Conservation (phyloP, 2,888 invertebrate species). For the Sinotaia quadrata region DNA sequence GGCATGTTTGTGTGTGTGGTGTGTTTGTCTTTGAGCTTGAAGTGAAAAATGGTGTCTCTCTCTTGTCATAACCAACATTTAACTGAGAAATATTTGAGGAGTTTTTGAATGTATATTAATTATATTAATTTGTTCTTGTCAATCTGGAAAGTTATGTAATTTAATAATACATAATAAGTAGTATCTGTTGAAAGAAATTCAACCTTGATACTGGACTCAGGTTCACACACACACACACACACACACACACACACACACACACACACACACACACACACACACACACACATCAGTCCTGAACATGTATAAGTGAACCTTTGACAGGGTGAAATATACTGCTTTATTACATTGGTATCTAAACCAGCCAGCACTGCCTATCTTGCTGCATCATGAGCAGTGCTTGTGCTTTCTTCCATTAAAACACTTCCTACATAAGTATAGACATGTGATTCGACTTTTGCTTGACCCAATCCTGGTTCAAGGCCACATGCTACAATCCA, state of each 20-base stretch:
- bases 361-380: too few relatives aligned
- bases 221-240: background rate
- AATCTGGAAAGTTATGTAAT: too few relatives aligned
- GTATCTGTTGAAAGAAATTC: background rate
- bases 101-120: too few relatives aligned
- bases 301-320: slow-evolving; percentile 2
- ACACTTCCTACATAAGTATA: too few relatives aligned
- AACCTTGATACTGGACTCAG: background rate
- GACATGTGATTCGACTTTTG: too few relatives aligned
- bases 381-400: too few relatives aligned
- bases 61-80: background rate
- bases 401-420: too few relatives aligned
- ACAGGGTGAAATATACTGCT: slow-evolving; percentile 21
- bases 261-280: slow-evolving; percentile 4
- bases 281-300: slow-evolving; percentile 10
- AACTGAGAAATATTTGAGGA: background rate
- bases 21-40: background rate
- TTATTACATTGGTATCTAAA: too few relatives aligned
- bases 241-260: slow-evolving; percentile 15
- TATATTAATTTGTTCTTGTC: too few relatives aligned
- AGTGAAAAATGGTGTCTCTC: background rate
- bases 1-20: background rate
- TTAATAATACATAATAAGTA: too few relatives aligned
- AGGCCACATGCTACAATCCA: too few relatives aligned
- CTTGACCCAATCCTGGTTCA: too few relatives aligned